Evolutionary conservation across 2,888 invertebrate genomes (phyloP).

Genomic region (Odontothrips loti): DNA sequence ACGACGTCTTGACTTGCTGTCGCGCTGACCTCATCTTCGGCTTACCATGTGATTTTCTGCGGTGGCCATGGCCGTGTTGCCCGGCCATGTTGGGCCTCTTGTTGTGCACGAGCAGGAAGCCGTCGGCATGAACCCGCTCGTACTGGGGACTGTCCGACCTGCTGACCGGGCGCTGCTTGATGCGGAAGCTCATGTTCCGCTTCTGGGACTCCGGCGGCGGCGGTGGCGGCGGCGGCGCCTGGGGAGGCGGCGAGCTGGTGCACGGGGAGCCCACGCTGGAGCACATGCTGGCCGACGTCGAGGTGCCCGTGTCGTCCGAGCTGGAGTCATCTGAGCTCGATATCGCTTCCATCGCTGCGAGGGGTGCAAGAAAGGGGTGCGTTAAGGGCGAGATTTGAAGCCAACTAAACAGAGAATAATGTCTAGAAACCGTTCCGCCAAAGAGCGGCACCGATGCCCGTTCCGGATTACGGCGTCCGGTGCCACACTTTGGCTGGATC

Average conservation of each 20-base stretch:
- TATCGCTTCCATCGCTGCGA: not conserved
- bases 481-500: too few species aligned
- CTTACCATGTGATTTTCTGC: slow-evolving; percentile 15
- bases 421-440: too few species aligned
- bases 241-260: slow-evolving; percentile 40
- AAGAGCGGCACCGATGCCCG: too few species aligned
- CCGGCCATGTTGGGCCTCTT: slow-evolving; percentile 33
- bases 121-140: slow-evolving; percentile 50
- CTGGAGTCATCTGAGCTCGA: slow-evolving; percentile 46
- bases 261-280: slow-evolving; percentile 38
- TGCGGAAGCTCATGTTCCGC: slow-evolving; percentile 48
- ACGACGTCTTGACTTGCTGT: too few species aligned
- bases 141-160: slow-evolving; percentile 51
- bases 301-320: slow-evolving; percentile 44
- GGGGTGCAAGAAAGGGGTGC: not conserved
- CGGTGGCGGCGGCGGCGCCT: slow-evolving; percentile 10
- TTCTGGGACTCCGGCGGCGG: slow-evolving; percentile 37
- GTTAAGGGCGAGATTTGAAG: too few species aligned
- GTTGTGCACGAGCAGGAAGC: slow-evolving; percentile 46
- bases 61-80: slow-evolving; percentile 33
- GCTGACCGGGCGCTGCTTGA: slow-evolving; percentile 49
- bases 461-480: too few species aligned
- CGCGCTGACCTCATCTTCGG: too few species aligned
- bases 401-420: too few species aligned
- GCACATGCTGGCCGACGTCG: not conserved